Conservation (phyloP, 37 sponge, comb jelly and placozoan genomes). For the Crambe crambe region DNA sequence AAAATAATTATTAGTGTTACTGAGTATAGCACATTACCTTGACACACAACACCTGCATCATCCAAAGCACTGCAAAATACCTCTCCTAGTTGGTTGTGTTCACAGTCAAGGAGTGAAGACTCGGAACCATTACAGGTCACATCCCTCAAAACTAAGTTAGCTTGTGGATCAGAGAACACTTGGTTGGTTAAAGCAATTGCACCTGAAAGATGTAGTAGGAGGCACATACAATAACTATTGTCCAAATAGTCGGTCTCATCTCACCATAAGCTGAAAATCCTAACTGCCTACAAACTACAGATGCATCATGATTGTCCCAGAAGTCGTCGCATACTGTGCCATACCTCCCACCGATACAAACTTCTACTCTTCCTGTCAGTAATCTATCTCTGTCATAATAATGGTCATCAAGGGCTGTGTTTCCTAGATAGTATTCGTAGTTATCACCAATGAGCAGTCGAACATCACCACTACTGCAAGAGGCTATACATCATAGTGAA, state of each 20-base stretch:
- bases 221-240: too few species aligned
- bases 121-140: conserved; percentile 39
- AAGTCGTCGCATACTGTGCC: conserved; percentile 37
- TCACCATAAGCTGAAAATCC: conserved; percentile 56
- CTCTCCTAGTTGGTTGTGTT: neutral
- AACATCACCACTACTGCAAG: conserved; percentile 19
- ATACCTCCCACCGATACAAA: conserved; percentile 43
- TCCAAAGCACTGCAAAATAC: conserved; percentile 7
- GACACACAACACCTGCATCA: conserved; percentile 39
- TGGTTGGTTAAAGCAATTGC: conserved; percentile 5
- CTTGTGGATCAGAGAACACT: conserved; percentile 5
- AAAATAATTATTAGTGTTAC: too few species aligned
- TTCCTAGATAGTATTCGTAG: conserved; percentile 11
- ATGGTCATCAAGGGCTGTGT: neutral
- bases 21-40: conserved; percentile 1
- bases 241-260: too few species aligned
- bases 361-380: conserved; percentile 36
- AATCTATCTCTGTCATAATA: conserved; percentile 26
- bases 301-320: conserved; percentile 46
- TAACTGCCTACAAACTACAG: conserved; percentile 45
- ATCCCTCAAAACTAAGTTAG: neutral
- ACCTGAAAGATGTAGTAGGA: too few species aligned
- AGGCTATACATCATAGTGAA: neutral
- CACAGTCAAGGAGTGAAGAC: conserved; percentile 14
- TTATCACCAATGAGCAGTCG: conserved; percentile 27